Base-by-base conservation (phyloP, 2,888 invertebrate species). In the Heliconius sara region DNA sequence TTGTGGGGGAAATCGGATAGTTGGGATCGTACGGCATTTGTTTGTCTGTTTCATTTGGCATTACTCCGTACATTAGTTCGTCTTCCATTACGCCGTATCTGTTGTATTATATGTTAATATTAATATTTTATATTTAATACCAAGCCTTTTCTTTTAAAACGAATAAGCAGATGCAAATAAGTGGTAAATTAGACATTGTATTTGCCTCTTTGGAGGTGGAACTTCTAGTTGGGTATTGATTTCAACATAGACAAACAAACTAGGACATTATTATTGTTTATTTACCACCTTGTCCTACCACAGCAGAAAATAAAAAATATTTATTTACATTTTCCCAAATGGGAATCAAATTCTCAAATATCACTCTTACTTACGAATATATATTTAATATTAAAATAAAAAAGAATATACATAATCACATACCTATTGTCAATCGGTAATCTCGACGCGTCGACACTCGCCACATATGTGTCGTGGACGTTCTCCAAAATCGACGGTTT, bases 401-500 rank as follows among this genome's bases (percentile, higher is more conserved):
- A 30, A 34, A 34, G 6, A 6, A 34, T 9, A 70, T n/a, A 43
- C 22, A 25, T 22, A 52, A 19, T 3, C 3, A 0, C 7, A 47
- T n/a, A 57, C 95, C 95, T 93, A 83, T 94, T 95, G 85, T 95
- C 95, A 0, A 93, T 84, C 1, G 95, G 93, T 80, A 93, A 84
- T 12, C 91, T 86, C 0, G 93, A 90, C 0, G 94, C 93, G 30
- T 94, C 94, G 0, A 95, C 94, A 72, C 91, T 94, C 6, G 95
- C 94, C 16, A 95, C 94, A 77, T 96, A 96, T 0, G 95, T 96
- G 80, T 96, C 96, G 81, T 96, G 96, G 0, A 96, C 95, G 85
- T 96, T 96, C 87, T 96, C 96, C 76, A 93, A 83, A 70, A 96
- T 94, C 7, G 96, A 96, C 0, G 96, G 96, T 81, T 96, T 95